These are phyloP conservation scores for Diadophis punctatus DNA, from an alignment of 2,113 vertebrate species.

Conservation along the genomic window DNA sequence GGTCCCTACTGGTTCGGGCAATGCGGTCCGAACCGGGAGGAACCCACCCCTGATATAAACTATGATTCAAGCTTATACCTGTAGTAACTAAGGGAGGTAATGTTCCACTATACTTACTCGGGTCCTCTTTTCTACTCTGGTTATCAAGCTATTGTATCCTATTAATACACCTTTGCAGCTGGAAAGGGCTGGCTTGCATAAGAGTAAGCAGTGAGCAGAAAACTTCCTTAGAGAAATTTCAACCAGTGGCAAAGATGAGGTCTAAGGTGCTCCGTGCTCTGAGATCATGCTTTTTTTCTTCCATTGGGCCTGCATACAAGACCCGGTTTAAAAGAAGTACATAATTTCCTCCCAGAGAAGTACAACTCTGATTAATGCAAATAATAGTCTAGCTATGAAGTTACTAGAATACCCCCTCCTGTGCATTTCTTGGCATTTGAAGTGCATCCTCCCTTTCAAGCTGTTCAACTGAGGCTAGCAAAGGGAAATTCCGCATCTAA, in stretches of 20 bases:
- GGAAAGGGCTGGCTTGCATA: constrained; percentile 20
- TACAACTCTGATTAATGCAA: neutral
- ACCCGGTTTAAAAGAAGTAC: neutral
- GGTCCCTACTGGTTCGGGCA: too few relatives aligned
- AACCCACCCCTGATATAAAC: too few relatives aligned
- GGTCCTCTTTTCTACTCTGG: constrained; percentile 4
- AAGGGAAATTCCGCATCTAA: neutral
- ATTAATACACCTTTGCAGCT: neutral
- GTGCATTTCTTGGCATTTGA: neutral
- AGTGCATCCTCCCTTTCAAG: neutral
- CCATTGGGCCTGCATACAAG: neutral
- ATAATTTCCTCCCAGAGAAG: neutral
- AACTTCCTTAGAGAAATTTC: constrained; percentile 17
- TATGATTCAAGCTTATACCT: neutral
- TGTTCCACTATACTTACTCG: neutral
- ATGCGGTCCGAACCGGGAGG: too few relatives aligned
- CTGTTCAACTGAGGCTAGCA: neutral
- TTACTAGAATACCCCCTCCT: neutral
- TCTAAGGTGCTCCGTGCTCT: neutral
- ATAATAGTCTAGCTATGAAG: neutral
- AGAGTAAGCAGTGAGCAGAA: constrained; percentile 15
- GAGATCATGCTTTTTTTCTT: neutral
- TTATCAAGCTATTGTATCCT: neutral
- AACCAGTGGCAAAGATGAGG: constrained; percentile 20
- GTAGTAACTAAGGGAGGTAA: neutral